phyloP scores from a whole-genome alignment of 2,888 invertebrate species.

The Papilio demoleus region DNA sequence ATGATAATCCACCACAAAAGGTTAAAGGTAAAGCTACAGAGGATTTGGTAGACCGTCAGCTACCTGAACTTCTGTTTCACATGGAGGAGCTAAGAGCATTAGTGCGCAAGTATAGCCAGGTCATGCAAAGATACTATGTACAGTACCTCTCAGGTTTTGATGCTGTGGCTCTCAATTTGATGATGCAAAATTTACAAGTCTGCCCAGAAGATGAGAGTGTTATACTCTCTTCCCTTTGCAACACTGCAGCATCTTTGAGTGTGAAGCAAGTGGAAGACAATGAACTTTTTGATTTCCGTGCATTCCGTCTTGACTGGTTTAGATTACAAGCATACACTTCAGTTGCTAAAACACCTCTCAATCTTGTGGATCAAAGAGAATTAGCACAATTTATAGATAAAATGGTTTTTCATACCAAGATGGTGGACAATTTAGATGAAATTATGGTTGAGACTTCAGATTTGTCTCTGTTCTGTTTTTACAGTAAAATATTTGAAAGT shows the following conservation, averaged over 20 bases:
- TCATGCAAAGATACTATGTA: conserved; percentile 98
- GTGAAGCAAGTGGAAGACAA: conserved; percentile 98
- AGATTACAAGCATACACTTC: conserved; percentile 97
- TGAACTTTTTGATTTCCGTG: conserved; percentile 97
- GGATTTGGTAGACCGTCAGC: conserved; percentile 96
- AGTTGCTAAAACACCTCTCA: conserved; percentile 90
- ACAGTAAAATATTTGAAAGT: conserved; percentile 97
- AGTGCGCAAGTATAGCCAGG: conserved; percentile 97
- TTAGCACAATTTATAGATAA: conserved; percentile 97
- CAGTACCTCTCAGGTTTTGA: conserved; percentile 98
- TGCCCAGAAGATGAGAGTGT: conserved; percentile 98
- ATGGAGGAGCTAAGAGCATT: conserved; percentile 98
- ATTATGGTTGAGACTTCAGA: conserved; percentile 98
- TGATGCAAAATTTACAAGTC: conserved; percentile 91
- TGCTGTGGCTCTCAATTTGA: conserved; percentile 94
- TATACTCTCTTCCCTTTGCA: conserved; percentile 96
- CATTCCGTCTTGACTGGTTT: conserved; percentile 98
- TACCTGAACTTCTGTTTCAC: conserved; percentile 98
- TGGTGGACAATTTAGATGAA: conserved; percentile 99
- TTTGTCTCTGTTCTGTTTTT: conserved; percentile 98
- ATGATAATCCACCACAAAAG: conserved; percentile 97
- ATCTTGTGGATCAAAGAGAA: conserved; percentile 92
- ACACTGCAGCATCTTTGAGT: conserved; percentile 91
- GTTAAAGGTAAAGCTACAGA: conserved; percentile 94
- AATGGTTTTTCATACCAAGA: conserved; percentile 97